Percentiles rank a stretch among this genome's conserved stretches.
Evolutionary conservation across 2,797 vertebrate genomes (phyloP).

Genomic region (Characodon lateralis): DNA sequence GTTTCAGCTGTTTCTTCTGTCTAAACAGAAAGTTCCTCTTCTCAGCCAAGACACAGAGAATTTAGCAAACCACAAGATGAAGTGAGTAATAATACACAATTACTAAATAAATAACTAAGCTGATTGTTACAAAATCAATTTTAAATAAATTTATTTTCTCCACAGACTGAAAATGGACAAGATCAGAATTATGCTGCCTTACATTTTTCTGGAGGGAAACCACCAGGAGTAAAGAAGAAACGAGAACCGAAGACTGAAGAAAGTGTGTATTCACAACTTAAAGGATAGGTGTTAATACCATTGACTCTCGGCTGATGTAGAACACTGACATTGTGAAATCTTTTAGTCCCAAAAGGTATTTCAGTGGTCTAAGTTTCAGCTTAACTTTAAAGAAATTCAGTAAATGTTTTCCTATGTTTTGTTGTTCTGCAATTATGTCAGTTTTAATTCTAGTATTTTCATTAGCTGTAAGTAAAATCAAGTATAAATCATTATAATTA

Average conservation of each 20-base stretch:
- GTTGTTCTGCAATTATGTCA: neutral
- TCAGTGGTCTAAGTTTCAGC: neutral
- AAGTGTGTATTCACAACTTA: slow-evolving; percentile 7
- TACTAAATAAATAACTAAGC: neutral
- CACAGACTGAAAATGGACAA: neutral
- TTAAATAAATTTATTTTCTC: neutral
- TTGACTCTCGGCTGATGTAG: neutral
- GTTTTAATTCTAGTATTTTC: neutral
- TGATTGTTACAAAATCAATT: neutral
- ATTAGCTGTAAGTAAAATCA: too few relatives aligned
- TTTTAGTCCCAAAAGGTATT: neutral
- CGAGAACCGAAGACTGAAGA: neutral
- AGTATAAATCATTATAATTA: too few relatives aligned
- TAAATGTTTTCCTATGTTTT: neutral
- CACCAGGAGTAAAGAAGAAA: neutral
- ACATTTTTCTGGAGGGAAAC: neutral
- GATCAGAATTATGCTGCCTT: slow-evolving; percentile 10
- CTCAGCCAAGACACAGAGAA: neutral
- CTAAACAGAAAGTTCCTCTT: neutral
- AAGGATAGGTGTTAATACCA: neutral
- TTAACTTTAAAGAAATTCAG: neutral
- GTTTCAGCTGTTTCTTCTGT: neutral
- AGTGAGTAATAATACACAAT: neutral
- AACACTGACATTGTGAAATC: neutral
- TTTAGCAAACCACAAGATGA: neutral